Evolutionary conservation across 2,797 vertebrate species (phyloP), one percentile per base, ranked within the genome.

Genomic region (Acipenser ruthenus): DNA sequence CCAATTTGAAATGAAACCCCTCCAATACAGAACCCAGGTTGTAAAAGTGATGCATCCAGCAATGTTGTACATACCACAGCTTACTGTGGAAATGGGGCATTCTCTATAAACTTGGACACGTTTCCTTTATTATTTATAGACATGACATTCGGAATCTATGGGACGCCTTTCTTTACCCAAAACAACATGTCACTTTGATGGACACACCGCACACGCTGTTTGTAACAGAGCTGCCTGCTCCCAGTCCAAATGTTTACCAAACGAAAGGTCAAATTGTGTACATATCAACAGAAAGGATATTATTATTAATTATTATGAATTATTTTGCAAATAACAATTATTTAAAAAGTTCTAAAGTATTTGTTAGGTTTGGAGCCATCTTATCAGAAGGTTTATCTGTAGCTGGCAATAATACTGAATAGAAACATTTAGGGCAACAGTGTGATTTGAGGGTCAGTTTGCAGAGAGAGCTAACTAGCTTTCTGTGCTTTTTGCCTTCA

Each of bases 111-210:
- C 37, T 37, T 11, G 15, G 47, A 63, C 7, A 65, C 50, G 23
- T 67, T 71, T 49, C 59, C 64, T 67, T 9, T 61, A 80, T 72
- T 84, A 83, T 85, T 85, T 84, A 83, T 78, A 79, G 73, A 65
- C 67, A 69, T 67, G 50, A 23, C 72, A 71, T 66, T 63, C 72
- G 74, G 70, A 67, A 78, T 67, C 70, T 68, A 75, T 75, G 68
- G 68, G 68, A 69, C 69, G 68, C 63, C 71, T 50, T 56, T 68
- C 50, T 67, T 75, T 77, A 72, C 69, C 67, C 66, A 75, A 84
- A 87, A 83, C 78, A 82, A 83, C 77, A 73, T 76, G 77, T 81
- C 79, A 81, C 69, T 80, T 75, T 84, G 79, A 85, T 78, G 56
- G 73, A 78, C 70, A 79, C 72, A 69, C 77, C 78, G 81, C 76